Base-by-base conservation (phyloP, 2,888 invertebrate genomes). In the Drosophila mayaguana region DNA sequence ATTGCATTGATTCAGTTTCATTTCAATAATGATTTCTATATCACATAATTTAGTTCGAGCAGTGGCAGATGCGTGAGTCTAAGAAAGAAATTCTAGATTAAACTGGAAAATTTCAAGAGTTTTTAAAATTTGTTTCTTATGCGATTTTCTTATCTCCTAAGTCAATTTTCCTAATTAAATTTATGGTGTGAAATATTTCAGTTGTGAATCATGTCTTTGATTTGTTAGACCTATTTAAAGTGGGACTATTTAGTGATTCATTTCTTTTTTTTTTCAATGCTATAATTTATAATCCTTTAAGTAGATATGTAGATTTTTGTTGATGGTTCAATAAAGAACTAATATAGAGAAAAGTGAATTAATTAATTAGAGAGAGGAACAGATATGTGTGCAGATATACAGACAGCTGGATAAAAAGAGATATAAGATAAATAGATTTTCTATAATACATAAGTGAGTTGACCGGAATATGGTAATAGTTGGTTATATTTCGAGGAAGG, bases 241-340 rank as follows among this genome's bases (percentile, higher is more conserved):
- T 20, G 8, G 1, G 16, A 46, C 32, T 61, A 12, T 61, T n/a
- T 46, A 14, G n/a, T 61, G 63, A 63, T 11, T 61, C 45, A 63
- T 46, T 20, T 25, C n/a, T 6, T 16, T 1, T 22, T 3, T 2
- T 22, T 3, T 11, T 45, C 3, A 22, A 45, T 9, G 22, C 9
- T 46, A 45, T 25, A 25, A 46, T 16, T 20, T 22, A 62, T 18
- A 18, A 45, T 55, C 25, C 43, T 45, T 53, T 1, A 22, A 9
- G 20, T 25, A n/a, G n/a, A n/a, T n/a, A n/a, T n/a, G n/a, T n/a
- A n/a, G n/a, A n/a, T n/a, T n/a, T n/a, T n/a, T n/a, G n/a, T n/a
- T n/a, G n/a, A 25, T 9, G 9, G 16, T 4, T 3, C 3, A 8
- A 8, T 16, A 46, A 12, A 14, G 12, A 22, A 20, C 7, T 28